Percentiles rank a stretch among this genome's conserved stretches.
Conservation (phyloP, 2,888 invertebrate genomes). For the Habrosyne pyritoides region DNA sequence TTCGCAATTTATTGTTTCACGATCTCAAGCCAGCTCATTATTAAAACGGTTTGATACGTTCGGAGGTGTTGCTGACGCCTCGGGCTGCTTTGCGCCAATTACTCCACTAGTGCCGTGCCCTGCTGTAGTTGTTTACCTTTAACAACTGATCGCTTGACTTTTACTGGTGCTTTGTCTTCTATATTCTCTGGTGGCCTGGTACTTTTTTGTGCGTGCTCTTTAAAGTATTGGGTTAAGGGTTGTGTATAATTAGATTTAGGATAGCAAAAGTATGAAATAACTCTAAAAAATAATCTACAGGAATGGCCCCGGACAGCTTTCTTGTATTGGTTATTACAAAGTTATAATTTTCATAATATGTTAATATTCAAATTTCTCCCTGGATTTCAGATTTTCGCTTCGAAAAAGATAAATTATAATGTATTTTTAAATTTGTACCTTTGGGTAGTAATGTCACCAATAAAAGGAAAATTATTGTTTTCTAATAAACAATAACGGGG, state of each 20-base stretch:
- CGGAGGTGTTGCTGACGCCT: constrained; percentile 81
- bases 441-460: constrained; percentile 27
- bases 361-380: not conserved
- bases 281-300: too few species aligned
- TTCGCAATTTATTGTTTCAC: constrained; percentile 84
- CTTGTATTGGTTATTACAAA: too few species aligned
- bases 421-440: constrained; percentile 8
- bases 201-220: constrained; percentile 17
- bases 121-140: constrained; percentile 70
- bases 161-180: constrained; percentile 58
- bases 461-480: constrained; percentile 55
- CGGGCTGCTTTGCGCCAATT: constrained; percentile 76
- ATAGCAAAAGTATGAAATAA: too few species aligned
- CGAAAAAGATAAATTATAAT: not conserved
- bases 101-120: constrained; percentile 59
- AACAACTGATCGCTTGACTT: constrained; percentile 67
- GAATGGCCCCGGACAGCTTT: too few species aligned
- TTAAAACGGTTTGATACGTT: constrained; percentile 83
- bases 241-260: too few species aligned
- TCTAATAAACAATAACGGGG: constrained; percentile 61
- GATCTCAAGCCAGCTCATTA: constrained; percentile 81
- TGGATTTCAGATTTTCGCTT: too few species aligned
- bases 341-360: not conserved
- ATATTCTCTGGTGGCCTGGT: constrained; percentile 31
- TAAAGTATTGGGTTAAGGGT: not conserved